Percentiles rank a stretch among this genome's conserved stretches.
phyloP scores from a whole-genome alignment of 1,140 invertebrate species.

The Littorina saxatilis region DNA sequence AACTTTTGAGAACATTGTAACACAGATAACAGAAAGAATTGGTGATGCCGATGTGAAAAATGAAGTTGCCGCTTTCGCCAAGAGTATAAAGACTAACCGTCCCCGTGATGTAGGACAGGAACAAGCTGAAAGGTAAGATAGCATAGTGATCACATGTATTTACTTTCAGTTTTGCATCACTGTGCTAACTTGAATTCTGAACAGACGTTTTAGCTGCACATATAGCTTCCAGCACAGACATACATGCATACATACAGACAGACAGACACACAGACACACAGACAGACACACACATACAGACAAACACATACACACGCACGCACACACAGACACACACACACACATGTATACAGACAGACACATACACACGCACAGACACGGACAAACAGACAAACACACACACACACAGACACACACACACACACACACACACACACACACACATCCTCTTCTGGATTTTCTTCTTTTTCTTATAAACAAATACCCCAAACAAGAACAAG shows the following conservation, averaged over 20 bases:
- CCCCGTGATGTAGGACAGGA: too few relatives aligned
- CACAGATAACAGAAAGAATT: not conserved
- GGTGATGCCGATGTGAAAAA: not conserved
- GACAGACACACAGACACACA: not conserved
- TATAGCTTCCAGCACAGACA: too few relatives aligned
- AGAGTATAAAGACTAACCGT: not conserved
- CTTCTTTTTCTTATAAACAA: too few relatives aligned
- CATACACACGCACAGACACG: slow-evolving; percentile 16
- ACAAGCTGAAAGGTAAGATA: slow-evolving; percentile 20
- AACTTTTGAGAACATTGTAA: slow-evolving; percentile 2
- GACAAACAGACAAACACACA: not conserved
- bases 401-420: not conserved
- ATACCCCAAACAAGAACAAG: not conserved
- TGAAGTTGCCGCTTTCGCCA: not conserved
- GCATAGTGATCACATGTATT: not conserved
- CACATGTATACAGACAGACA: too few relatives aligned
- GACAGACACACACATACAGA: not conserved
- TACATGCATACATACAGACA: too few relatives aligned
- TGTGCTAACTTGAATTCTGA: not conserved
- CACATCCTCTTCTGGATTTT: too few relatives aligned
- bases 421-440: not conserved
- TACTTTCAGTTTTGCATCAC: not conserved
- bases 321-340: not conserved
- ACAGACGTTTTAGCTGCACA: too few relatives aligned
- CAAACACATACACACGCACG: too few relatives aligned